Conservation (phyloP, 2,113 vertebrate genomes). For the Leucoraja erinaceus region DNA sequence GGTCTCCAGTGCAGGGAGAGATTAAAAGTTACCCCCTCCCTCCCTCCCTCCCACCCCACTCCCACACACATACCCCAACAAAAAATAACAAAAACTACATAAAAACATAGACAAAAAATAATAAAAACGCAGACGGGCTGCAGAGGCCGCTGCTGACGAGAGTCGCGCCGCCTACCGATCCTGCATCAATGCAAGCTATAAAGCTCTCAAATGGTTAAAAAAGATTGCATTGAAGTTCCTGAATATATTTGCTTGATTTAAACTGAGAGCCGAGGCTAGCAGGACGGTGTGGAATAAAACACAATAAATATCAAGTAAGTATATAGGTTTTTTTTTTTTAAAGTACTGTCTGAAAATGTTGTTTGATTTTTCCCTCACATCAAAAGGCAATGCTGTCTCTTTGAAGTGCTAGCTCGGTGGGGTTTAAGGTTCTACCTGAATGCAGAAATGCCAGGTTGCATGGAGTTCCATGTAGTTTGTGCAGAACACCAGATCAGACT, state of each 20-base stretch:
- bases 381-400: slow-evolving; percentile 74
- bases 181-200: neutral
- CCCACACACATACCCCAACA: no score
- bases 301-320: slow-evolving; percentile 14
- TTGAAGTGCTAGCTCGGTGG: slow-evolving; percentile 92
- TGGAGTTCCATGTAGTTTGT: slow-evolving; percentile 93
- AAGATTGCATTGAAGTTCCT: slow-evolving; percentile 7
- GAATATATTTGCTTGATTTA: neutral
- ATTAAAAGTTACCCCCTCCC: no score
- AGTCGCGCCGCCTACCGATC: no score
- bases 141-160: no score
- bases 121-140: no score
- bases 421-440: slow-evolving; percentile 97
- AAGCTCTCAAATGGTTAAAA: slow-evolving; percentile 17
- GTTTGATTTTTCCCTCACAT: slow-evolving; percentile 84
- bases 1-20: no score
- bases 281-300: neutral
- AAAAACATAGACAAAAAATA: no score
- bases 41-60: no score
- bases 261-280: neutral
- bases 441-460: slow-evolving; percentile 94
- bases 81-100: no score
- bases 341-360: slow-evolving; percentile 73
- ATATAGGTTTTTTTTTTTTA: slow-evolving; percentile 75
- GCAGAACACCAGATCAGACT: slow-evolving; percentile 80